Percentiles rank a stretch among this genome's conserved stretches.
Evolutionary conservation across 2,888 invertebrate genomes (phyloP).

Genomic region (Eupithecia centaureata): DNA sequence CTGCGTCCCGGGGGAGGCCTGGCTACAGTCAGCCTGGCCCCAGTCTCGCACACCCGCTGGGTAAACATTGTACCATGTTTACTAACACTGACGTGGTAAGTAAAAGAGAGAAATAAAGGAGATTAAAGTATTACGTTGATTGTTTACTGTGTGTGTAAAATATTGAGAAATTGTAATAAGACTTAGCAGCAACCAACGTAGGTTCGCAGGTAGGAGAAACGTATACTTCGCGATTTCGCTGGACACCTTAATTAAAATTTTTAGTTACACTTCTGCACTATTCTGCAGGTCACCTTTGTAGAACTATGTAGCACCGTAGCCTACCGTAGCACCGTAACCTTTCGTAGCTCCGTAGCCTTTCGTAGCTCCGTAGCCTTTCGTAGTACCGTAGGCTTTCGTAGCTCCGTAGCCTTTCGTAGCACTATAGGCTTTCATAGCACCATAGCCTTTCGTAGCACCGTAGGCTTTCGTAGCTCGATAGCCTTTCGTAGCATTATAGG

Average conservation of each 20-base stretch:
- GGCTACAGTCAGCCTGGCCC: conserved; percentile 8
- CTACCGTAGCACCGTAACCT: neutral
- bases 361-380: neutral
- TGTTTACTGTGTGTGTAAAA: too few species aligned
- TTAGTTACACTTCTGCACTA: neutral
- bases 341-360: neutral
- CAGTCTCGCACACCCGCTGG: neutral
- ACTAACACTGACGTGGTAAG: neutral
- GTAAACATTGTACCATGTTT: neutral
- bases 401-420: neutral
- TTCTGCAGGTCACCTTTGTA: neutral
- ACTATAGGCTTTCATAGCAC: too few species aligned
- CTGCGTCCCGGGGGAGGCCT: conserved; percentile 10
- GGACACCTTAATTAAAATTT: neutral
- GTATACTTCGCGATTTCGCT: neutral
- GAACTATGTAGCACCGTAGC: neutral
- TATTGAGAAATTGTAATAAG: neutral
- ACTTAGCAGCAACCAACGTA: neutral
- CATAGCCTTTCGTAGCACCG: too few species aligned
- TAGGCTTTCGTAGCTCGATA: neutral
- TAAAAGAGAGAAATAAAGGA: neutral
- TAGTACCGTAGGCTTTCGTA: neutral
- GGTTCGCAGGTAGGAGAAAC: neutral
- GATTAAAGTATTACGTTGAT: too few species aligned
- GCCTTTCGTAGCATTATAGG: too few species aligned